Conservation (phyloP, 1,140 invertebrate genomes). For the Drosophila albomicans region DNA sequence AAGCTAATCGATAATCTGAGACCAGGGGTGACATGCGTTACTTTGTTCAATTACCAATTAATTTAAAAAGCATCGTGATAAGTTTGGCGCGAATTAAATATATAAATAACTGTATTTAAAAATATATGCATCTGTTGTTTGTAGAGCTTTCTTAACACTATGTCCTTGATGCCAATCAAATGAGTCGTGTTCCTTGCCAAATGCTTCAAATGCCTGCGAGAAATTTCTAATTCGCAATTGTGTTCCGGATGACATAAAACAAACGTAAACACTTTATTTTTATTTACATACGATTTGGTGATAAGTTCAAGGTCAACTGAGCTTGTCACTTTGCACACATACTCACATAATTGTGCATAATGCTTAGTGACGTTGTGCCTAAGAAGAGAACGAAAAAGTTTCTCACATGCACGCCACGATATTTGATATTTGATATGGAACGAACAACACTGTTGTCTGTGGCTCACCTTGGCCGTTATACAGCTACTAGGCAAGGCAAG, state of each 20-base stretch:
- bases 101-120: not conserved
- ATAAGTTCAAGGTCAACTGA: conserved; percentile 68
- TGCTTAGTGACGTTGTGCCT: conserved; percentile 58
- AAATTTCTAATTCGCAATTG: conserved; percentile 41
- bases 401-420: conserved; percentile 58
- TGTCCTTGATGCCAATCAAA: conserved; percentile 55
- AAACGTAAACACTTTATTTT: conserved; percentile 22
- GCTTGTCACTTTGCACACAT: conserved; percentile 9
- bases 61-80: not conserved
- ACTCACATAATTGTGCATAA: conserved; percentile 26
- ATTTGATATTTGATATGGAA: conserved; percentile 69
- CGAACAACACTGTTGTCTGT: conserved; percentile 36
- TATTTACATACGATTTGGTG: conserved; percentile 59
- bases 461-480: conserved; percentile 73
- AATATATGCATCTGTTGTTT: conserved; percentile 39
- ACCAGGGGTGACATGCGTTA: not conserved
- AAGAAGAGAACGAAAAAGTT: conserved; percentile 69
- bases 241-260: conserved; percentile 50
- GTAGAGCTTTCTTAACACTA: not conserved
- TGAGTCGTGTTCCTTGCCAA: conserved; percentile 41
- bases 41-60: conserved; percentile 11
- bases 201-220: conserved; percentile 15
- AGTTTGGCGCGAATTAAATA: conserved; percentile 7
- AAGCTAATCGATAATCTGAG: no score
- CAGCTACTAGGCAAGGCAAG: conserved; percentile 61